These are phyloP conservation scores for Agrypnia vestita DNA, from an alignment of 1,140 invertebrate genomes.

Conservation along the genomic window DNA sequence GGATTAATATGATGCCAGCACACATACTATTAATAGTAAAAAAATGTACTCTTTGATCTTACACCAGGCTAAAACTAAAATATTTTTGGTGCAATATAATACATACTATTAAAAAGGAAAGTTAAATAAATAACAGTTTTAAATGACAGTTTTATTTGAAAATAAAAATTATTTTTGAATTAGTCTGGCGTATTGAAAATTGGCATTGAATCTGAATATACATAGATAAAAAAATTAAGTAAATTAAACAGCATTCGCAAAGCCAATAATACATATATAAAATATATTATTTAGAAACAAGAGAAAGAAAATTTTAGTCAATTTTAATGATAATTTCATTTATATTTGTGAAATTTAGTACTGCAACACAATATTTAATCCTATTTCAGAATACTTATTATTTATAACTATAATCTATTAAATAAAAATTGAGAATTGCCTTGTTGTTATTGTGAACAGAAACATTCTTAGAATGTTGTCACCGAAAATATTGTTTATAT, in stretches of 20 bases:
- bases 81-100: too few relatives aligned
- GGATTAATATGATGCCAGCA: too few relatives aligned
- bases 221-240: background rate
- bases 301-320: conserved; percentile 26
- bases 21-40: too few relatives aligned
- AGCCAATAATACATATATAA: background rate
- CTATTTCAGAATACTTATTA: conserved; percentile 44
- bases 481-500: conserved; percentile 16
- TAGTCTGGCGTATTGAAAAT: too few relatives aligned
- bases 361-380: conserved; percentile 19
- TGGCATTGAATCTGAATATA: too few relatives aligned
- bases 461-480: conserved; percentile 46
- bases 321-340: conserved; percentile 8
- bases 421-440: conserved; percentile 37
- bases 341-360: conserved; percentile 35
- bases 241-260: conserved; percentile 18
- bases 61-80: too few relatives aligned
- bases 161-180: too few relatives aligned
- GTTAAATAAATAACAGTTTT: too few relatives aligned
- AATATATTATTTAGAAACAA: background rate
- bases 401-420: conserved; percentile 27
- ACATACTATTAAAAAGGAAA: too few relatives aligned
- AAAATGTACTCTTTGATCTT: too few relatives aligned
- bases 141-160: too few relatives aligned
- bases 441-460: conserved; percentile 9